These are phyloP conservation scores for Limnothrissa miodon DNA, from an alignment of 2,113 vertebrate species.

Conservation along the genomic window DNA sequence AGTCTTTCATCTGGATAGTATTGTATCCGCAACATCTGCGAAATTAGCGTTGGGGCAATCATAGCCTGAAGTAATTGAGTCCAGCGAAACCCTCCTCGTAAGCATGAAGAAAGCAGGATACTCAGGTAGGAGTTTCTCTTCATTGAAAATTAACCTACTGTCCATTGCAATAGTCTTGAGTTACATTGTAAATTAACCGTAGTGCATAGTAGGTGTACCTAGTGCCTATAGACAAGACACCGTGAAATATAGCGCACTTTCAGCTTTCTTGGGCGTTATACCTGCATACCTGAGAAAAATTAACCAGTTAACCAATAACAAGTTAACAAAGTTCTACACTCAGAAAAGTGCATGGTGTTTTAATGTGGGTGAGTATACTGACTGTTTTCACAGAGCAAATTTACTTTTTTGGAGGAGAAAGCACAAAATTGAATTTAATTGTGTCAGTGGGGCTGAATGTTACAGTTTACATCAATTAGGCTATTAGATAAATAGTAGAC, in stretches of 20 bases:
- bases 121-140: constrained; percentile 6
- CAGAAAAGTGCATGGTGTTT: neutral
- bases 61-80: neutral
- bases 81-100: neutral
- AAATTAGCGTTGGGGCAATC: neutral
- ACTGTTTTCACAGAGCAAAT: neutral
- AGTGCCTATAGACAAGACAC: neutral
- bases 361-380: neutral
- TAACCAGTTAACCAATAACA: neutral
- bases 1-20: neutral
- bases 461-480: too few relatives aligned
- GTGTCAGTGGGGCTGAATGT: too few relatives aligned
- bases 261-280: neutral
- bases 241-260: neutral
- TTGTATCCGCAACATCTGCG: neutral
- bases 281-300: neutral
- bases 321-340: neutral
- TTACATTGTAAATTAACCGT: neutral
- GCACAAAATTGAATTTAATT: neutral
- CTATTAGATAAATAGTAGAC: too few relatives aligned
- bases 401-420: neutral
- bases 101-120: constrained; percentile 14
- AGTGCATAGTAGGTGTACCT: neutral
- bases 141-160: neutral
- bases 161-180: neutral